A percentile compares a stretch with the other conserved stretches of the same genome.
Evolutionary conservation across 2,888 invertebrate species (phyloP).

Genomic region (Tineola bisselliella): DNA sequence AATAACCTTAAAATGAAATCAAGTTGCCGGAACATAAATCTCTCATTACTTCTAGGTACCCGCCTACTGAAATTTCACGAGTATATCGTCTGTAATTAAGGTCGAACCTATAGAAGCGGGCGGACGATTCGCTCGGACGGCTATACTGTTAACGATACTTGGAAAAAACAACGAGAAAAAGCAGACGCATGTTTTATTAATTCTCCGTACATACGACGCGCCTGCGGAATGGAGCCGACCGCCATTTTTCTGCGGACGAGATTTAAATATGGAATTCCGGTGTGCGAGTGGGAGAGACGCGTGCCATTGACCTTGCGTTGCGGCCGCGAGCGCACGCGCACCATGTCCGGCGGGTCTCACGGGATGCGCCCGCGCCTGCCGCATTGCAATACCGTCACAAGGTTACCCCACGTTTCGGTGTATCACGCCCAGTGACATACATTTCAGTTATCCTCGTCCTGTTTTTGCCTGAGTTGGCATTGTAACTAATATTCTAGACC

Average conservation of each 20-base stretch:
- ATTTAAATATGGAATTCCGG: slow-evolving; percentile 70
- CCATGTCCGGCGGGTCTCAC: slow-evolving; percentile 23
- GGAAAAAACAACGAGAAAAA: slow-evolving; percentile 53
- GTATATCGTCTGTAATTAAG: slow-evolving; percentile 12
- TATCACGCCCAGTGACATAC: background rate
- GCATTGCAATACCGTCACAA: slow-evolving; percentile 1
- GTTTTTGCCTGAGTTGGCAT: background rate
- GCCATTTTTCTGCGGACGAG: slow-evolving; percentile 69
- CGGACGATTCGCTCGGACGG: slow-evolving; percentile 18
- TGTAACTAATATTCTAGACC: background rate
- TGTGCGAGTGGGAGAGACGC: slow-evolving; percentile 63
- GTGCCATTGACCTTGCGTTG: slow-evolving; percentile 66
- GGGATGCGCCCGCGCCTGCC: background rate
- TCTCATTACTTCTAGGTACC: slow-evolving; percentile 10
- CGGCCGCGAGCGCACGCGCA: slow-evolving; percentile 53
- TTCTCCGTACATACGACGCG: slow-evolving; percentile 56
- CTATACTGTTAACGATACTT: slow-evolving; percentile 45
- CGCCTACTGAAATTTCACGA: slow-evolving; percentile 11
- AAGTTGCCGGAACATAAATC: slow-evolving; percentile 10
- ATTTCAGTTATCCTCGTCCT: background rate
- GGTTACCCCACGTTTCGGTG: background rate
- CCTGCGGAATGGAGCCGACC: slow-evolving; percentile 56
- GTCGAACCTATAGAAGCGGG: slow-evolving; percentile 5
- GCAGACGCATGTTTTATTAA: slow-evolving; percentile 61
- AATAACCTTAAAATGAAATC: slow-evolving; percentile 9